phyloP scores from a whole-genome alignment of 2,888 invertebrate species.

The Apodemia mormo region DNA sequence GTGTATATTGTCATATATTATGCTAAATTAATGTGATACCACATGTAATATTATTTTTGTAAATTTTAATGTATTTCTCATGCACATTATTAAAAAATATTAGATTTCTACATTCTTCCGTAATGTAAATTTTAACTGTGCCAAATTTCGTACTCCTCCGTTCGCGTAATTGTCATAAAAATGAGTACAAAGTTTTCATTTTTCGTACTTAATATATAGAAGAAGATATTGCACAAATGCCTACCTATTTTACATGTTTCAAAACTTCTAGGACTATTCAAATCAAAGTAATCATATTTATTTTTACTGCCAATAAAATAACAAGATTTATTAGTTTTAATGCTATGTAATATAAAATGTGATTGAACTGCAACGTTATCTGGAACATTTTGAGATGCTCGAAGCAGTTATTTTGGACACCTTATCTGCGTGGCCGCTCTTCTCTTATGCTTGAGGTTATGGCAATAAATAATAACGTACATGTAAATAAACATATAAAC shows the following conservation, averaged over 20 bases:
- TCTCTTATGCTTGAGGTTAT: slow-evolving; percentile 57
- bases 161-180: no score
- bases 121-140: no score
- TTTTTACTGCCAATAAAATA: not conserved
- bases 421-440: slow-evolving; percentile 65
- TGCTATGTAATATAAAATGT: slow-evolving; percentile 28
- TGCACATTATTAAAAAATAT: no score
- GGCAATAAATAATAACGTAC: slow-evolving; percentile 68
- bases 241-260: not conserved
- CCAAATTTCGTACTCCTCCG: no score
- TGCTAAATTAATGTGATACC: no score
- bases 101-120: no score
- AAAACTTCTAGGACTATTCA: not conserved
- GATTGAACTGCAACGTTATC: slow-evolving; percentile 57
- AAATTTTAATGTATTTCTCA: no score
- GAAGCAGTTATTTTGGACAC: slow-evolving; percentile 74
- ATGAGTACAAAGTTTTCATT: no score
- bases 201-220: no score
- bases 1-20: no score
- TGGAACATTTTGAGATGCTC: slow-evolving; percentile 60
- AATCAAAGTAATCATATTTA: slow-evolving; percentile 1
- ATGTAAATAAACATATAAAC: slow-evolving; percentile 46
- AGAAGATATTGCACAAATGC: not conserved
- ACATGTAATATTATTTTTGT: no score
- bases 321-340: slow-evolving; percentile 5